Percentiles rank a stretch among this genome's conserved stretches.
Conservation (phyloP, 2,113 vertebrate genomes). For the Limnothrissa miodon region DNA sequence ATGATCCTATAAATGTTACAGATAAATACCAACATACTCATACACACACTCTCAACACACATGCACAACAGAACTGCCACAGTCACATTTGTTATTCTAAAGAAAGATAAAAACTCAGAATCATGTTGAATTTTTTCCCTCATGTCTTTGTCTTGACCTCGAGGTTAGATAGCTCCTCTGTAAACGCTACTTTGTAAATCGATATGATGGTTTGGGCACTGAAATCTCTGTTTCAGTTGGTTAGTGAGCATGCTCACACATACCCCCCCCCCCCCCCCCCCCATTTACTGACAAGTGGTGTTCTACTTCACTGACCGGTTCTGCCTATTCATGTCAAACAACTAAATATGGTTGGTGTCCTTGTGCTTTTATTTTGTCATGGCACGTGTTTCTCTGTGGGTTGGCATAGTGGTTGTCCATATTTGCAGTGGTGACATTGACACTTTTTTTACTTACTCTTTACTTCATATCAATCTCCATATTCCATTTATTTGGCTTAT, state of each 20-base stretch:
- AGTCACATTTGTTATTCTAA: neutral
- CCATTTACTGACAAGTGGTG: neutral
- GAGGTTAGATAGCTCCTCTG: neutral
- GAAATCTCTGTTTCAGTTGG: neutral
- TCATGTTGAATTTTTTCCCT: neutral
- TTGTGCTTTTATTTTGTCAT: neutral
- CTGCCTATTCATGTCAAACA: too few relatives aligned
- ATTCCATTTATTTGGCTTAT: too few relatives aligned
- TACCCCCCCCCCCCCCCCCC: neutral
- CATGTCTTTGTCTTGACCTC: neutral
- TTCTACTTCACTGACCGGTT: neutral
- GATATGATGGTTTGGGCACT: neutral
- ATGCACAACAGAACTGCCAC: too few relatives aligned
- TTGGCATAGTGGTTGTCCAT: neutral
- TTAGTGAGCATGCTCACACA: neutral
- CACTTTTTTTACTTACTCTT: neutral
- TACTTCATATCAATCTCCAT: too few relatives aligned
- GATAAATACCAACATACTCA: too few relatives aligned
- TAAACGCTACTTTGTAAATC: neutral
- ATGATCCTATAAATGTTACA: too few relatives aligned
- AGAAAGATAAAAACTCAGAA: neutral
- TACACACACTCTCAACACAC: too few relatives aligned
- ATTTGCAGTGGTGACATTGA: neutral
- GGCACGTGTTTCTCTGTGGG: neutral
- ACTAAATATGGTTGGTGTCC: too few relatives aligned